Evolutionary conservation across 2,113 vertebrate species (phyloP).

Genomic region (Aptenodytes forsteri): DNA sequence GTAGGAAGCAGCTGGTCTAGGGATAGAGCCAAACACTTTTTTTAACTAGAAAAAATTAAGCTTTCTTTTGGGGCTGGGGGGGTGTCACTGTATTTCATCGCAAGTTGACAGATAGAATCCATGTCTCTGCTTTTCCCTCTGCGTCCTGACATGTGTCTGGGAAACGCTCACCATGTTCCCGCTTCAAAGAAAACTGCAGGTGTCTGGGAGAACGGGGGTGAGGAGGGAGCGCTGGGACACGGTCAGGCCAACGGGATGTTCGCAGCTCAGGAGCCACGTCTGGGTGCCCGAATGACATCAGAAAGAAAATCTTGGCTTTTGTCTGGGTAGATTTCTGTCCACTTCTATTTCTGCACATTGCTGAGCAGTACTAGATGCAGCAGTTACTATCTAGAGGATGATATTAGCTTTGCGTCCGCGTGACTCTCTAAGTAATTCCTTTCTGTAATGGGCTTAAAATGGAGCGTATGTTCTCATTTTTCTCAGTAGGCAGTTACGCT

Average conservation of each 20-base stretch:
- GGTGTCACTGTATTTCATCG: conserved; percentile 10
- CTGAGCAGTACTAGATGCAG: conserved; percentile 33
- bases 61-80: conserved; percentile 6
- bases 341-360: conserved; percentile 41
- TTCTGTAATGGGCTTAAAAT: conserved; percentile 50
- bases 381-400: conserved; percentile 11
- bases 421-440: conserved; percentile 30
- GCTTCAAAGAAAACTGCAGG: conserved; percentile 50
- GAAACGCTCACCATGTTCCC: neutral
- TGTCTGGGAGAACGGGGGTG: neutral
- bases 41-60: conserved; percentile 2
- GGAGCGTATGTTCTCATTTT: conserved; percentile 26
- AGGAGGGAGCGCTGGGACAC: neutral
- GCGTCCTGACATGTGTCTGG: conserved; percentile 4
- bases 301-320: neutral
- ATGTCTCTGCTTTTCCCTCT: conserved; percentile 13
- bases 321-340: conserved; percentile 4
- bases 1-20: conserved; percentile 67
- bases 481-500: conserved; percentile 17
- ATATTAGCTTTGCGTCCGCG: neutral
- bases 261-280: neutral
- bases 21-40: conserved; percentile 35
- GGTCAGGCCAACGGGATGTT: neutral
- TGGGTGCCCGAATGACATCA: neutral
- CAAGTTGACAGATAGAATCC: conserved; percentile 29